Evolutionary conservation across 64 coral and sea anemone genomes (phyloP).

Genomic region (Montipora efflorescens): DNA sequence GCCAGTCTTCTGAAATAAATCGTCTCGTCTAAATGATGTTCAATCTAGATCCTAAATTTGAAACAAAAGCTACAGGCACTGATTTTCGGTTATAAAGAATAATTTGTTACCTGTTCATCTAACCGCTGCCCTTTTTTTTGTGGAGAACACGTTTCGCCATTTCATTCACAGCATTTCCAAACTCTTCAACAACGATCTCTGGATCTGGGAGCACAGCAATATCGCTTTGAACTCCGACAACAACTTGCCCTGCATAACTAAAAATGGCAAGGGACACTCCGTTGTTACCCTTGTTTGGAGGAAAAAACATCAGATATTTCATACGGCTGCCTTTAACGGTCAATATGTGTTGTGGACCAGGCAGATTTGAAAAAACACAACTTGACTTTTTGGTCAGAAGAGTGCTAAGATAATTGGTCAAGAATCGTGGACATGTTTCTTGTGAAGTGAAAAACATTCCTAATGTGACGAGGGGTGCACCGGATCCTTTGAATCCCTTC

Average conservation of each 20-base stretch:
- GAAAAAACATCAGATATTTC: constrained; percentile 75
- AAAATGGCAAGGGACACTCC: constrained; percentile 81
- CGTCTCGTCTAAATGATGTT: too few relatives aligned
- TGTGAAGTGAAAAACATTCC: constrained; percentile 39
- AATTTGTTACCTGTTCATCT: too few relatives aligned
- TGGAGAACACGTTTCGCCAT: constrained; percentile 6
- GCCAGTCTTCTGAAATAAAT: too few relatives aligned
- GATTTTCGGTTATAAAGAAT: too few relatives aligned
- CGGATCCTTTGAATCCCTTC: constrained; percentile 77
- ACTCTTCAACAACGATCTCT: constrained; percentile 64
- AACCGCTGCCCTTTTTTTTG: too few relatives aligned
- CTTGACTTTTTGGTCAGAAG: constrained; percentile 64
- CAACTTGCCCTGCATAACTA: constrained; percentile 81
- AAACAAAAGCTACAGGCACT: too few relatives aligned
- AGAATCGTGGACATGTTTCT: constrained; percentile 64
- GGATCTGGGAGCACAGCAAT: constrained; percentile 80
- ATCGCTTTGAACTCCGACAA: constrained; percentile 81
- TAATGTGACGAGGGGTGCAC: constrained; percentile 73
- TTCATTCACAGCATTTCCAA: constrained; percentile 68
- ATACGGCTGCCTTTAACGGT: constrained; percentile 50
- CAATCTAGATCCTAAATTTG: too few relatives aligned
- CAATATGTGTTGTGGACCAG: constrained; percentile 65
- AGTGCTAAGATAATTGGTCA: constrained; percentile 35
- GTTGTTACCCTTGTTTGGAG: constrained; percentile 78
- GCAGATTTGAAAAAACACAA: constrained; percentile 96